Evolutionary conservation across 2,888 invertebrate species (phyloP).

Genomic region (Nomada hirtipes): DNA sequence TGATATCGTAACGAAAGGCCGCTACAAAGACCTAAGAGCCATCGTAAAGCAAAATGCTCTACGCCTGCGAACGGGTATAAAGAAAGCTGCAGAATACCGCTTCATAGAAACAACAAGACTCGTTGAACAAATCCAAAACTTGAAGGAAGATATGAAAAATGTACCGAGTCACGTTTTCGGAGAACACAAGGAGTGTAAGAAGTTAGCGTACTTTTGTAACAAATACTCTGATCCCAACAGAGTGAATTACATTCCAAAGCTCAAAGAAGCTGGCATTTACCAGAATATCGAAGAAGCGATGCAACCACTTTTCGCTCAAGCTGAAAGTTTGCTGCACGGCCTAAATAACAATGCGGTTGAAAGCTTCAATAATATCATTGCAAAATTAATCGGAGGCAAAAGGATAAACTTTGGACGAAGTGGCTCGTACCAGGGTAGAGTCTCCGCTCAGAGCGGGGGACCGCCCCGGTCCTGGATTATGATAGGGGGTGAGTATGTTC

Average conservation of each 20-base stretch:
- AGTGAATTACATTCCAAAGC: not conserved
- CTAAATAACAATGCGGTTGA: no score
- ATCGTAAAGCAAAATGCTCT: not conserved
- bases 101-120: no score
- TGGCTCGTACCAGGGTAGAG: no score
- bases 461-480: no score
- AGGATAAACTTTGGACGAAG: no score
- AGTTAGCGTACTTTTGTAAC: not conserved
- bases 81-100: no score
- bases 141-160: not conserved
- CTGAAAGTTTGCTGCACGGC: no score
- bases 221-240: constrained; percentile 4
- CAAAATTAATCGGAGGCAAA: no score
- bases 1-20: not conserved
- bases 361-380: no score
- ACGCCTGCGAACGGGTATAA: no score
- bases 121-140: not conserved
- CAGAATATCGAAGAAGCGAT: not conserved
- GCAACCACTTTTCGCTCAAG: not conserved
- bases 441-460: no score
- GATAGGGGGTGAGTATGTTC: no score
- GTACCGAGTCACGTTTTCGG: not conserved
- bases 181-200: not conserved
- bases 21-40: not conserved
- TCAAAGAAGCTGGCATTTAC: not conserved